These are phyloP conservation scores for Trochalopteron elliotii DNA, from an alignment of 2,113 vertebrate species.

Conservation along the genomic window DNA sequence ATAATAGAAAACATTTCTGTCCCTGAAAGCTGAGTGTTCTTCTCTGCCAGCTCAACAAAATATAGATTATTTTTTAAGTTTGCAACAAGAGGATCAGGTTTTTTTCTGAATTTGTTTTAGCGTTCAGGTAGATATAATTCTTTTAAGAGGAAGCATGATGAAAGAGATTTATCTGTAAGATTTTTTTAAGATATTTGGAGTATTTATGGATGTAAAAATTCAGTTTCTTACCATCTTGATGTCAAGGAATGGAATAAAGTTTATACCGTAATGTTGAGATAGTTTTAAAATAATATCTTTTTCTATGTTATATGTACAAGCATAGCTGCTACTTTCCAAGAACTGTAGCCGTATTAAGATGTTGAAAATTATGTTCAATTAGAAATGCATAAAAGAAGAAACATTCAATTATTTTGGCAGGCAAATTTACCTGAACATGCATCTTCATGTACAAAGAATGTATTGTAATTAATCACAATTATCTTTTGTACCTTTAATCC, in stretches of 20 bases:
- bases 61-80: background rate
- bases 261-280: background rate
- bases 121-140: background rate
- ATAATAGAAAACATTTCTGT: background rate
- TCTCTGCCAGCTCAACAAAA: background rate
- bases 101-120: background rate
- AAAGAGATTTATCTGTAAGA: background rate
- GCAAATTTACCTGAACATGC: conserved; percentile 41
- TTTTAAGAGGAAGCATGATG: background rate
- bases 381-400: conserved; percentile 42
- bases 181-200: background rate
- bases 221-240: background rate
- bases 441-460: conserved; percentile 40
- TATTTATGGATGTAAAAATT: background rate
- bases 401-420: conserved; percentile 49
- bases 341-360: conserved; percentile 18
- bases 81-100: background rate
- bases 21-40: background rate
- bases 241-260: background rate
- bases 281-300: background rate
- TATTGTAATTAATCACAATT: conserved; percentile 48
- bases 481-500: conserved; percentile 41
- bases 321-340: conserved; percentile 52
- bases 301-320: background rate
- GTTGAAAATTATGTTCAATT: conserved; percentile 46